A percentile compares a stretch with the other conserved stretches of the same genome.
Conservation (phyloP, 2,113 vertebrate genomes). For the Phaethornis superciliosus region DNA sequence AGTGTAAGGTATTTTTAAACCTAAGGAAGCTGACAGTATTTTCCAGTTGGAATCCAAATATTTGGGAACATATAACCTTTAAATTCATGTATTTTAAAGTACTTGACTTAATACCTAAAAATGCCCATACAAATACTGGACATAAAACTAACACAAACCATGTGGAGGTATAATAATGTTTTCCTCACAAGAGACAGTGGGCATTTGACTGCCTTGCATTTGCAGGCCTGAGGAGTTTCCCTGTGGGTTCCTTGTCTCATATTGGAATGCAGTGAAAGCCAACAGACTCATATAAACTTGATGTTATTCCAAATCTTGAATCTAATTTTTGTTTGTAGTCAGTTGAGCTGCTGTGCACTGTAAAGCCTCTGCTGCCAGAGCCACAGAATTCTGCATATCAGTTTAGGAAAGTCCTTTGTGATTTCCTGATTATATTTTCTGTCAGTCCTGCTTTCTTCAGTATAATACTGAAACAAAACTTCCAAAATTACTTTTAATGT, state of each 20-base stretch:
- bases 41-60: not conserved
- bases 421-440: conserved; percentile 33
- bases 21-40: not conserved
- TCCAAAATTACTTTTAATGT: conserved; percentile 45
- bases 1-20: not conserved
- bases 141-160: not conserved
- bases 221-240: not conserved
- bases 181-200: not conserved
- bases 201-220: fast-evolving
- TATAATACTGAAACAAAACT: not conserved
- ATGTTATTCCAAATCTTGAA: conserved; percentile 4
- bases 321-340: not conserved
- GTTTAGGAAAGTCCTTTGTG: conserved; percentile 32
- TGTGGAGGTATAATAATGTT: not conserved
- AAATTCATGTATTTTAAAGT: not conserved
- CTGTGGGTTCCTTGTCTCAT: not conserved
- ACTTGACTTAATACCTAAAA: not conserved
- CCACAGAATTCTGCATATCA: not conserved
- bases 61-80: not conserved
- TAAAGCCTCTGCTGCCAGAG: conserved; percentile 15
- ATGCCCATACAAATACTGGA: not conserved
- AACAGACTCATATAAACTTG: not conserved
- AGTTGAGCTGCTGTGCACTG: not conserved
- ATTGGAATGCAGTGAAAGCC: not conserved
- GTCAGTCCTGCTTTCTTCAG: conserved; percentile 26